phyloP scores from a whole-genome alignment of 2,113 vertebrate genomes.

The Clarias batrachus region DNA sequence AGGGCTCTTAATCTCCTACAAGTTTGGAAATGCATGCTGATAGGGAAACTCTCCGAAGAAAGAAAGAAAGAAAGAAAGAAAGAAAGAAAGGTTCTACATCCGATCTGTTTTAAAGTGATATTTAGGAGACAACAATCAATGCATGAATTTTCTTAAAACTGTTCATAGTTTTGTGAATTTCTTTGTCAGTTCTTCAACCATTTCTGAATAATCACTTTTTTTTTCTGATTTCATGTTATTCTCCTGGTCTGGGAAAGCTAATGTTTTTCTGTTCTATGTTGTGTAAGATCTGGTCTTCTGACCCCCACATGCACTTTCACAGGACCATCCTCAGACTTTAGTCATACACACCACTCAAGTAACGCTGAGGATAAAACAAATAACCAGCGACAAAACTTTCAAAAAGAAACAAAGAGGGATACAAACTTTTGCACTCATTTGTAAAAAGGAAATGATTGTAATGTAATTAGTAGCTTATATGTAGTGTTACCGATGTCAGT shows the following conservation, averaged over 20 bases:
- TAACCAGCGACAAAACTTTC: too few species aligned
- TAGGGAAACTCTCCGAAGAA: background rate
- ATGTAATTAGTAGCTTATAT: background rate
- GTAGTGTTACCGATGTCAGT: background rate
- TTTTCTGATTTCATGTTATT: background rate
- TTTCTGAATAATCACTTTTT: background rate
- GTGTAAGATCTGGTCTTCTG: background rate
- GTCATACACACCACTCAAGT: background rate
- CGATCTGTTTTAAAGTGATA: background rate
- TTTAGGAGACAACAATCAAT: too few species aligned
- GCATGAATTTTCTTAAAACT: background rate
- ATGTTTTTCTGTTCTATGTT: background rate
- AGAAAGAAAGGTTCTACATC: background rate
- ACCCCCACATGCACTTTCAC: background rate
- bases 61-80: background rate
- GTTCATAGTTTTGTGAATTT: background rate
- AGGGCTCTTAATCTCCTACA: background rate
- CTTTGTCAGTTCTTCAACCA: background rate
- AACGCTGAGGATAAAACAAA: background rate
- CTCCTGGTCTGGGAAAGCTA: background rate
- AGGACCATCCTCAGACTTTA: background rate
- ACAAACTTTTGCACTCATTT: background rate
- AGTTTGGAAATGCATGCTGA: background rate
- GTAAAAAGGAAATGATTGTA: background rate
- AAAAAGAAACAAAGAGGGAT: background rate